Evolutionary conservation across 2,888 invertebrate species (phyloP), one percentile per base, ranked within the genome.

Genomic region (Iselma pallidipennis): DNA sequence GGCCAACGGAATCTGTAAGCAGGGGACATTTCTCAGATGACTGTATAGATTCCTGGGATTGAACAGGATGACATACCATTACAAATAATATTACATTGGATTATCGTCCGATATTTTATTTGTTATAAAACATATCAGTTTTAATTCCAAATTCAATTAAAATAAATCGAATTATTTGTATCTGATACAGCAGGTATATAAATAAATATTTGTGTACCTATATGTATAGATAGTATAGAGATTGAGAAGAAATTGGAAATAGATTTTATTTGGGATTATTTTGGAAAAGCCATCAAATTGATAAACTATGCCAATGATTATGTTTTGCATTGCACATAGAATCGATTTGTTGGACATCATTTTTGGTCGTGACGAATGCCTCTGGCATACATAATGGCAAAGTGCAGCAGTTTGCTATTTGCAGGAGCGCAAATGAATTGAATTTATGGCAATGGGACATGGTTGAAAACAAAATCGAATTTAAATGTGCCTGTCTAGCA

Each of bases 321-420:
- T 72, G 71, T 70, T 65, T 70, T 66, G 66, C 65, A 62, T 58
- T 42, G 7, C 14, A 14, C 21, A 9, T 21, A 19, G 9, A 63
- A 68, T 68, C 69, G 66, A 71, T 74, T 71, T 71, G 69, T 70
- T 67, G 65, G 63, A 69, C 68, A 73, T 73, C 70, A 73, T 76
- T 74, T 74, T 74, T 71, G 65, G 42, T 53, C 49, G 57, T 65
- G 68, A 69, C 66, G 66, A 61, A 70, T 68, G 65, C 63, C 59
- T 59, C 16, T 52, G 58, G 70, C 69, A 67, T 66, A 48, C 53
- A 51, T 52, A 65, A 56, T 63, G 49, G 48, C 29, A 58, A 55
- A 23, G 29, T 52, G 55, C 55, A 57, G 23, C 48, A 25, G 54
- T 49, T 55, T 33, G 16, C 56, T 48, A 33, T 16, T 23, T 49